Conservation (phyloP, 2,888 invertebrate genomes). For the Andrena hattorfiana region DNA sequence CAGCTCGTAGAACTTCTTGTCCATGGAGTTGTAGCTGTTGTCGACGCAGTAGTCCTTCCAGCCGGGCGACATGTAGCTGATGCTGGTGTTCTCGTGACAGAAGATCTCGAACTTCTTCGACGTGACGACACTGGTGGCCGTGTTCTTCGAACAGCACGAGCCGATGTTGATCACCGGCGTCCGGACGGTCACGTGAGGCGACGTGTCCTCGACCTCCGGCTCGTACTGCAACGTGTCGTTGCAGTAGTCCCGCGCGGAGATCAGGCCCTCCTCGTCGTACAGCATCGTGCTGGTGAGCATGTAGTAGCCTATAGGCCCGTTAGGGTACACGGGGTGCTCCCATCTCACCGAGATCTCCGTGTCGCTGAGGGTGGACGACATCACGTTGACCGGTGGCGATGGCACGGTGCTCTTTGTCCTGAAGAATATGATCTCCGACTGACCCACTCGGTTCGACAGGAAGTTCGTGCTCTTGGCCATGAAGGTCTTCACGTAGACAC, state of each 20-base stretch:
- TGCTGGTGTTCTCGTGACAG: constrained; percentile 73
- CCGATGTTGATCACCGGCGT: constrained; percentile 35
- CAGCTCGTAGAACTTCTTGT: constrained; percentile 58
- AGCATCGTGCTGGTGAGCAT: constrained; percentile 80
- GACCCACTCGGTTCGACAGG: constrained; percentile 71
- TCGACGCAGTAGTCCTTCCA: constrained; percentile 75
- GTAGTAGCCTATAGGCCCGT: constrained; percentile 88
- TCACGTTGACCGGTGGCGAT: constrained; percentile 78
- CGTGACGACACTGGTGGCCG: not conserved
- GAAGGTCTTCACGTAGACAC: constrained; percentile 90
- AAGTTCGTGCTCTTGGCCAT: constrained; percentile 80
- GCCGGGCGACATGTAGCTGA: constrained; percentile 70
- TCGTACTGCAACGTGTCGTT: constrained; percentile 68
- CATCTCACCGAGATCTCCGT: constrained; percentile 87
- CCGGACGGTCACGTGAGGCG: constrained; percentile 65
- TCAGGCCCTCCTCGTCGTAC: constrained; percentile 74
- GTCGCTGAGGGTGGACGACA: constrained; percentile 81
- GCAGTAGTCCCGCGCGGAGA: constrained; percentile 85
- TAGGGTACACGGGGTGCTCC: constrained; percentile 87
- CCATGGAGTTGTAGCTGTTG: constrained; percentile 63
- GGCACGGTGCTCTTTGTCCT: constrained; percentile 81
- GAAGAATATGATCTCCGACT: constrained; percentile 78
- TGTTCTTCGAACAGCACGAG: constrained; percentile 72
- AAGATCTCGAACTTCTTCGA: constrained; percentile 75
- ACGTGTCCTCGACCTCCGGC: constrained; percentile 44